Evolutionary conservation across 2,797 vertebrate species (phyloP), one percentile per base, ranked within the genome.

Genomic region (Pelodytes ibericus): DNA sequence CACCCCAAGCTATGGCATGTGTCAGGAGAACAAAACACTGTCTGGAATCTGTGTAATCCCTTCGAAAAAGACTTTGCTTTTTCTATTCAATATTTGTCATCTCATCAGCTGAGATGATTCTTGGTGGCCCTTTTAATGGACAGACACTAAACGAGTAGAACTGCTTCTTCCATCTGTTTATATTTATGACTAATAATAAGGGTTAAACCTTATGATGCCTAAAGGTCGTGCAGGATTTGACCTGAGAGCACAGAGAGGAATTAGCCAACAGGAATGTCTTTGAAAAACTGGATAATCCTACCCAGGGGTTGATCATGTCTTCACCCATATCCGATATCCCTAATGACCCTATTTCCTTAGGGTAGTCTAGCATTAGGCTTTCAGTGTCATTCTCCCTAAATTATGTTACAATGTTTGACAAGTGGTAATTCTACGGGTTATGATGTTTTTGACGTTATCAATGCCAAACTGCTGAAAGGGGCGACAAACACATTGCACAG

Each of bases 251-350:
- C 0, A 53, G 26, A 68, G 33, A 53, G 60, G 66, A 68, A 72
- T 44, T 67, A 72, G 49, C 22, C 59, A 30, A 49, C 15, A 72
- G 62, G 70, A 78, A 78, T 78, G 29, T 11, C 75, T 72, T 78
- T 78, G 70, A 78, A 78, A 67, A 41, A 33, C n/a, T 25, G 1
- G 20, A 8, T 78, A 72, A 78, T 72, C 69, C 75, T 72, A 70
- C 56, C 75, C 56, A 67, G 63, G 8, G 70, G 75, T 53, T 59
- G 44, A 25, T 31, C 60, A 67, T 31, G 31, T 65, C 72, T 51
- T 31, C 16, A 44, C 25, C 68, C 44, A 36, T 61, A 69, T 75
- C 47, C 66, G 31, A 57, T 63, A 31, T 30, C 59, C 47, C 39
- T 71, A 64, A 71, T 63, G 59, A 76, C 39, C 30, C 30, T 25